phyloP scores from a whole-genome alignment of 2,113 vertebrate genomes.

The Antidorcas marsupialis region DNA sequence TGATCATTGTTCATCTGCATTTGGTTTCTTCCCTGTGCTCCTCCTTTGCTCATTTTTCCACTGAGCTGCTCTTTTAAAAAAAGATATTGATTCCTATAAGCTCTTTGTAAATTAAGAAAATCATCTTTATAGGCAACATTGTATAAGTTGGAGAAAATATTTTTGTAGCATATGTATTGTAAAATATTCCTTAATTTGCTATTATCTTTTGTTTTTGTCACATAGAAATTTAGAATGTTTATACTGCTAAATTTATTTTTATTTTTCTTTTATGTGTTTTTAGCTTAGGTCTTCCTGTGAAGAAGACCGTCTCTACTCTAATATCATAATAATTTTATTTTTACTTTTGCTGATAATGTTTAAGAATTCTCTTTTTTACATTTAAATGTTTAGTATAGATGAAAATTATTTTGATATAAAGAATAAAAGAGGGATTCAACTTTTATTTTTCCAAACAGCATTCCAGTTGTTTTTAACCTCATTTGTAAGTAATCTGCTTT shows the following conservation, averaged over 20 bases:
- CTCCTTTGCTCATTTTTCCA: neutral
- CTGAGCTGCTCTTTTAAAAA: neutral
- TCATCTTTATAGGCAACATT: neutral
- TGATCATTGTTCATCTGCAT: neutral
- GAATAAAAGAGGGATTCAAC: neutral
- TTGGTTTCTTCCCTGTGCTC: neutral
- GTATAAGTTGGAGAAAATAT: neutral
- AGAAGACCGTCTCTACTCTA: neutral
- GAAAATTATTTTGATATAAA: neutral
- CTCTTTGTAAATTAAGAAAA: neutral
- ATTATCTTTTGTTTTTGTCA: neutral
- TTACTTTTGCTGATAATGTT: slow-evolving; percentile 14
- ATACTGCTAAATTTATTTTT: neutral
- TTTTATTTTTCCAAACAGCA: neutral
- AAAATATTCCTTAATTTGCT: neutral
- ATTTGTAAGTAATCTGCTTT: neutral
- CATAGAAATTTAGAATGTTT: neutral
- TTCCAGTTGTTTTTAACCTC: neutral
- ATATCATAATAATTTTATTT: neutral
- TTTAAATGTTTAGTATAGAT: neutral
- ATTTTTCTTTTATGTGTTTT: neutral
- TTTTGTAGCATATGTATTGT: neutral
- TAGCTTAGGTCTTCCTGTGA: neutral
- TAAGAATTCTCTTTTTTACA: neutral
- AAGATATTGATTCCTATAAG: neutral